Conservation (phyloP, 2,113 vertebrate species). For the Platichthys flesus region DNA sequence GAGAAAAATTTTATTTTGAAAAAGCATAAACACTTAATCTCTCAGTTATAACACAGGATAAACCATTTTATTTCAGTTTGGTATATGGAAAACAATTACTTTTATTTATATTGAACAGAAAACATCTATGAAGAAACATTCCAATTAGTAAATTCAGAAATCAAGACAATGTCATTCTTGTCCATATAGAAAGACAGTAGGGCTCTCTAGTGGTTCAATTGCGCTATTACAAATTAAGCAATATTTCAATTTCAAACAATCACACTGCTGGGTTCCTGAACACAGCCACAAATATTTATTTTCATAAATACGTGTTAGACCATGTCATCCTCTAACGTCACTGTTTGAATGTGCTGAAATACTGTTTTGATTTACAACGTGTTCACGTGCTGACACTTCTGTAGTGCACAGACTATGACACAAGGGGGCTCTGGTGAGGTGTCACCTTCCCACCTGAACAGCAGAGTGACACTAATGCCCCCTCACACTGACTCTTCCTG, state of each 20-base stretch:
- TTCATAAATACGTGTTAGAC: neutral
- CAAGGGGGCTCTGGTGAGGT: constrained; percentile 20
- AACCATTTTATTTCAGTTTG: neutral
- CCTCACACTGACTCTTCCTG: constrained; percentile 1
- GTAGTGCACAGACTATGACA: constrained; percentile 40
- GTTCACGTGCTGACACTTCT: neutral
- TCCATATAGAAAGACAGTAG: neutral
- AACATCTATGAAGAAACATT: neutral
- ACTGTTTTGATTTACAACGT: neutral
- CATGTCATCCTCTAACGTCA: neutral
- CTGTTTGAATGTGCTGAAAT: neutral
- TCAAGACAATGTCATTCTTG: neutral
- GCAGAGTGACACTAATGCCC: neutral
- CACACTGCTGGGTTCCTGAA: neutral
- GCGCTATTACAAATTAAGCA: constrained; percentile 13
- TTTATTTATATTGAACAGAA: neutral
- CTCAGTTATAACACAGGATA: neutral
- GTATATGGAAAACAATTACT: neutral
- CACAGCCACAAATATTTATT: neutral
- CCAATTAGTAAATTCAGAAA: too few species aligned
- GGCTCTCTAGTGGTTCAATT: constrained; percentile 36
- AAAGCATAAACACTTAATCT: neutral
- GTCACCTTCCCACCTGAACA: neutral
- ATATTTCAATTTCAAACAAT: neutral
- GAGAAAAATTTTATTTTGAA: neutral